Conservation (phyloP, 2,888 invertebrate genomes). For the Norana najaformis region DNA sequence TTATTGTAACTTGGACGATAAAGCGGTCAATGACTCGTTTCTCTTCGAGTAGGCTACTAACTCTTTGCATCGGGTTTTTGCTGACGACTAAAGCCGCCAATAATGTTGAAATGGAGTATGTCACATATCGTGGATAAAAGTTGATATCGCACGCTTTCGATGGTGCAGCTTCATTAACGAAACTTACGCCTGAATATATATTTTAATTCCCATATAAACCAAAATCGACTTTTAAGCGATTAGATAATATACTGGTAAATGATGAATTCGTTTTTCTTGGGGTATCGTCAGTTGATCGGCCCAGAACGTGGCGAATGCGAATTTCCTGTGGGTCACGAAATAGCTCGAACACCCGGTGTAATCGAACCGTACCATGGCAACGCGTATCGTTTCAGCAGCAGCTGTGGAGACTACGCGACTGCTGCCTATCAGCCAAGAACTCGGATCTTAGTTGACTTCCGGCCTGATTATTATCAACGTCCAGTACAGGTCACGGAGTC, state of each 20-base stretch:
- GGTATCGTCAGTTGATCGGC: background rate
- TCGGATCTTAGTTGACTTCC: background rate
- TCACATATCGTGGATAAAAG: no score
- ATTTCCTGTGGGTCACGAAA: background rate
- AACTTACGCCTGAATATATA: background rate
- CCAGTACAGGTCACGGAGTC: background rate
- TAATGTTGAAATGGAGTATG: no score
- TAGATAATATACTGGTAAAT: background rate
- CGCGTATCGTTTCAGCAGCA: background rate
- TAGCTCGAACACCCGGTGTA: background rate
- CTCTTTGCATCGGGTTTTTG: no score
- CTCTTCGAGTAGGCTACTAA: no score
- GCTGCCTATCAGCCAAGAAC: background rate
- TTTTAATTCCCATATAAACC: background rate
- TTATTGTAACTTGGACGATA: no score
- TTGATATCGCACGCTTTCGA: background rate
- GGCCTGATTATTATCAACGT: background rate
- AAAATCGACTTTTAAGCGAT: background rate
- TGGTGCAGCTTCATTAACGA: background rate
- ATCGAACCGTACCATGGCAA: background rate
- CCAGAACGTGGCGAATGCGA: background rate
- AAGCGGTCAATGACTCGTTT: no score
- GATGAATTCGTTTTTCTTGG: background rate
- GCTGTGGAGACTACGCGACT: background rate
- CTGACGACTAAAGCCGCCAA: no score